These are phyloP conservation scores for Lingula anatina DNA, from an alignment of 2,888 invertebrate genomes.

Conservation along the genomic window DNA sequence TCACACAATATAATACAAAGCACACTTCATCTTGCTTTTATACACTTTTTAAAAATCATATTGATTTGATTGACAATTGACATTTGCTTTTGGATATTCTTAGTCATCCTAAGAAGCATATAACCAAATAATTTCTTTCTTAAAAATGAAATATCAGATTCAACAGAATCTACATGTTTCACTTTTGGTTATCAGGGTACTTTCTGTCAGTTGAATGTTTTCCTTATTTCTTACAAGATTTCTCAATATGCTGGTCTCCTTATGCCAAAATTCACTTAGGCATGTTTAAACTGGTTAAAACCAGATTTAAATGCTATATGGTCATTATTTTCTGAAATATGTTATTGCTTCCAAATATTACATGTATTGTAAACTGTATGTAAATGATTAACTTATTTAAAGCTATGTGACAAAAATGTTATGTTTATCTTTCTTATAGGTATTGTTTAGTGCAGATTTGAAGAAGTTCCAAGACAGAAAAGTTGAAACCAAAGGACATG, in stretches of 20 bases:
- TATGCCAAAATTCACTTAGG: no score
- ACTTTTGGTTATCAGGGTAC: no score
- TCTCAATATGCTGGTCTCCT: no score
- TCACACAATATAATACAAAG: conserved; percentile 22
- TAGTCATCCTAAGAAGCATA: not conserved
- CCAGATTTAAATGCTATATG: no score
- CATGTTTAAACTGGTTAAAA: no score
- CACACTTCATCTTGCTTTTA: not conserved
- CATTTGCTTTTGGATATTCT: not conserved
- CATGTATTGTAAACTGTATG: not conserved
- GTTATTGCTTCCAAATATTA: not conserved
- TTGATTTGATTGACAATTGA: not conserved
- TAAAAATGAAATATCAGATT: no score
- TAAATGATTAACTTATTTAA: not conserved
- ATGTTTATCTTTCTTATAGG: conserved; percentile 56
- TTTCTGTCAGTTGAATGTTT: no score
- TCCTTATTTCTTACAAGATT: no score
- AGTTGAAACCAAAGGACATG: conserved; percentile 1
- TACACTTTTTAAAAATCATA: not conserved
- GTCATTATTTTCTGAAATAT: no score
- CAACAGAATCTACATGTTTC: no score
- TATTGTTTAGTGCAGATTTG: conserved; percentile 75
- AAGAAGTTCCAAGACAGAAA: conserved; percentile 62
- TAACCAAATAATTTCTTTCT: no score
- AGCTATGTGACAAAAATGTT: not conserved